Evolutionary conservation across 2,797 vertebrate genomes (phyloP), one percentile per base, ranked within the genome.

Genomic region (Karalla daura): DNA sequence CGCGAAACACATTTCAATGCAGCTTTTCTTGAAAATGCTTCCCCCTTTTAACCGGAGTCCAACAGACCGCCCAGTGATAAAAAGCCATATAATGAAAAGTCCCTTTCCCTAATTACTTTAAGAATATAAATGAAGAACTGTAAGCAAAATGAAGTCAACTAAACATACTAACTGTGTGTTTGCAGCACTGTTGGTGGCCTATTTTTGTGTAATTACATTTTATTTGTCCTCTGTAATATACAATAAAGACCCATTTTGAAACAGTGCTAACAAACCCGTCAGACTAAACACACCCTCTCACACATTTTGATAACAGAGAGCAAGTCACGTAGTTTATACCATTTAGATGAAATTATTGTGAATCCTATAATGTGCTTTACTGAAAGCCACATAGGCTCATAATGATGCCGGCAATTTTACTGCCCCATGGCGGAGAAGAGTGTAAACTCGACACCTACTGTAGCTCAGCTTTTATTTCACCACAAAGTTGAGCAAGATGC

Each of bases 201-300:
- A n/a, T n/a, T 63, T 54, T 53, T 37, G 56, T 44, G 33, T 71
- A 67, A 88, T 80, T 64, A 78, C 47, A 52, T 37, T 79, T 79
- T 63, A 85, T 83, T 63, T 78, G 53, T 77, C 40, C 59, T 70
- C 70, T 83, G 80, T 80, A 83, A 78, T 76, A 73, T 53, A 70
- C 59, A 54, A 36, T 81, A 70, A 78, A 68, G 61, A 66, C 9
- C 60, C 76, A 59, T 61, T 65, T 74, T 64, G 41, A 64, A 61
- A 65, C 17, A 55, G 23, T 18, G 46, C 47, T 37, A 58, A 68
- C 59, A 58, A 65, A 55, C 40, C 50, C 54, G 44, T 35, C 54
- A 80, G 70, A 80, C 76, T 68, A 85, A 84, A 83, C 70, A 82
- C 69, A 70, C 37, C 3, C 20, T 46, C 15, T 15, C 9, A 0